These are phyloP conservation scores for Linepithema humile DNA, from an alignment of 1,140 invertebrate genomes.

Conservation along the genomic window DNA sequence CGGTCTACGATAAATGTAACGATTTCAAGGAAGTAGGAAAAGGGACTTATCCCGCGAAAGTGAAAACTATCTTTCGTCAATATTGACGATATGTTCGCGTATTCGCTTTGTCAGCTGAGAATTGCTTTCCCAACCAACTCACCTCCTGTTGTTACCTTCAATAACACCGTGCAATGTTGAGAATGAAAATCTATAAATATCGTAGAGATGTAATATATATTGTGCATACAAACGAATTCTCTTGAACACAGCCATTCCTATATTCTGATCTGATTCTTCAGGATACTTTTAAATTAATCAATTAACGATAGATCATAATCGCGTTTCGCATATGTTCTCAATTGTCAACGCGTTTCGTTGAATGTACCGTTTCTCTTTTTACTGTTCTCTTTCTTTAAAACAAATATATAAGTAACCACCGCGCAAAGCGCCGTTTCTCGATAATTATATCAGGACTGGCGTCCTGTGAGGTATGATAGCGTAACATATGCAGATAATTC, in stretches of 20 bases:
- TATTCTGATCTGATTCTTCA: background rate
- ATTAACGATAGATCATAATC: background rate
- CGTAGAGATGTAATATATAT: background rate
- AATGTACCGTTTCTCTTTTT: background rate
- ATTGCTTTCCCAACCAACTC: background rate
- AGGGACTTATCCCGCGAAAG: background rate
- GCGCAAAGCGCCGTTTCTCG: background rate
- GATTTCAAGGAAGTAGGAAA: constrained; percentile 7
- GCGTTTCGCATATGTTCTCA: background rate
- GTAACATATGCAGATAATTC: background rate
- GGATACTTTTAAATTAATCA: background rate
- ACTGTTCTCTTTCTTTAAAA: background rate
- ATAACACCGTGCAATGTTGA: background rate
- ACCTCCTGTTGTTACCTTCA: background rate
- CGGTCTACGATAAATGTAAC: background rate
- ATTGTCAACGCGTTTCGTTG: background rate
- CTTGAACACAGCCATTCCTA: no score
- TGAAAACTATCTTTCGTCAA: constrained; percentile 59
- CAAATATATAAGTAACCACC: background rate
- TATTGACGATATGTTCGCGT: constrained; percentile 47
- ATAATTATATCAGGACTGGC: constrained; percentile 17
- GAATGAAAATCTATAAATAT: background rate
- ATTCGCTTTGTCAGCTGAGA: constrained; percentile 11
- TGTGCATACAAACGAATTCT: background rate
- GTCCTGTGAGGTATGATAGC: constrained; percentile 11